Conservation (phyloP, 2,888 invertebrate species). For the Lasioglossum malachurum region DNA sequence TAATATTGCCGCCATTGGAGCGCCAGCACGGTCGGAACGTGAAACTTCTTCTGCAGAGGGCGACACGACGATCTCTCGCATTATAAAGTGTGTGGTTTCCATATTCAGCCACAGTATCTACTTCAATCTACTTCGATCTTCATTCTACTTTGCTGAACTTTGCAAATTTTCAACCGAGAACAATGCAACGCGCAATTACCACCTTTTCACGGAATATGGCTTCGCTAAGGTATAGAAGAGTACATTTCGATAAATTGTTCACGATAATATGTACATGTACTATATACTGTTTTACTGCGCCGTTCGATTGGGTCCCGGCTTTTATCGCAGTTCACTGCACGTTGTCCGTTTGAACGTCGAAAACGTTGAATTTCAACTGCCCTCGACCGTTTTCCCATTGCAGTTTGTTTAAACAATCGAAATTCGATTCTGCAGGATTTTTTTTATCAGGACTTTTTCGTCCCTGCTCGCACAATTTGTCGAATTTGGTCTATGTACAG, state of each 20-base stretch:
- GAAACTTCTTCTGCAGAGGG: slow-evolving; percentile 20
- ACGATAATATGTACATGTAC: neutral
- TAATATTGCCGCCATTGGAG: slow-evolving; percentile 40
- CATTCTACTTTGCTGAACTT: slow-evolving; percentile 8
- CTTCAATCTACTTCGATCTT: neutral
- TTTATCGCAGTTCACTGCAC: neutral
- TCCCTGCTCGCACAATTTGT: neutral
- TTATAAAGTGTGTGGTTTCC: slow-evolving; percentile 16
- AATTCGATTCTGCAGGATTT: neutral
- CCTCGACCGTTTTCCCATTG: neutral
- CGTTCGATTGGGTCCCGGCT: slow-evolving; percentile 29
- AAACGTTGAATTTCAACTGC: neutral
- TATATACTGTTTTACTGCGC: neutral
- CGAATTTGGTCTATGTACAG: neutral
- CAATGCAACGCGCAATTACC: slow-evolving; percentile 78
- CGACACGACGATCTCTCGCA: slow-evolving; percentile 7
- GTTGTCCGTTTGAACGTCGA: neutral
- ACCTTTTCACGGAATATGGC: slow-evolving; percentile 79
- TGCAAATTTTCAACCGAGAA: slow-evolving; percentile 36
- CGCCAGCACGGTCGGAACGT: slow-evolving; percentile 27
- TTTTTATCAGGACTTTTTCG: neutral
- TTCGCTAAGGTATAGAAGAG: slow-evolving; percentile 42
- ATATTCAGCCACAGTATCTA: neutral
- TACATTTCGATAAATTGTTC: neutral
- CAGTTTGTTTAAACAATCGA: neutral